Base-by-base conservation (phyloP, 2,113 vertebrate species). In the Theropithecus gelada region DNA sequence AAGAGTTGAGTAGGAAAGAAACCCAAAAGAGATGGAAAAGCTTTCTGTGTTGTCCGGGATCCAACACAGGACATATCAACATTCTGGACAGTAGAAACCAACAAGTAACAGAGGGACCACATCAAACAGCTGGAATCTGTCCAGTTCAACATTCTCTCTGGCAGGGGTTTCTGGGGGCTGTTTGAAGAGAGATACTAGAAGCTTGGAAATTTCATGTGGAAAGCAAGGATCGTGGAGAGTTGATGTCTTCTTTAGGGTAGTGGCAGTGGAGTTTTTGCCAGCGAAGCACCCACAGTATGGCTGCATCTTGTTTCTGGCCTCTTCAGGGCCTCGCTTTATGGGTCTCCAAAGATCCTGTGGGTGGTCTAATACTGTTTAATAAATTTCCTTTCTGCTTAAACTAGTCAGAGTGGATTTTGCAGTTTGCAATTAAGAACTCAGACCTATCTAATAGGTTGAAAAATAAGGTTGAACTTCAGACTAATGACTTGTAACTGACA, bases 361-460 rank as follows among this genome's bases (percentile, higher is more conserved):
- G 14, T 5, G 83, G 8, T 76, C 27, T 91, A 89, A 45, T 90
- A 23, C 23, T 89, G 18, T 80, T 87, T 52, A 78, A 40, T 94
- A 40, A 9, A 57, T 95, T 59, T 76, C 52, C 25, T 91, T 96
- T 91, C n/a, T 81, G 17, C 43, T 84, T 80, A 92, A 78, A 55
- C 57, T 52, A 64, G 32, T 90, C 75, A 93, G 40, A 92, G 52
- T 93, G 5, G 70, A 91, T 96, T 88, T 30, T 90, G 18, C 80
- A 80, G 35, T 86, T 88, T 93, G 40, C 16, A 88, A 25, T 35
- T 81, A 50, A 88, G 89, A 95, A 73, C 52, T 92, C 40, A 70
- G 50, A 35, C 40, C 64, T 93, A 88, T 61, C n/a, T 10, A 83
- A 16, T 88, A 80, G 52, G 5, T 32, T 43, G 52, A 23, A 40